phyloP scores from a whole-genome alignment of 2,113 vertebrate species.

The Scophthalmus maximus region DNA sequence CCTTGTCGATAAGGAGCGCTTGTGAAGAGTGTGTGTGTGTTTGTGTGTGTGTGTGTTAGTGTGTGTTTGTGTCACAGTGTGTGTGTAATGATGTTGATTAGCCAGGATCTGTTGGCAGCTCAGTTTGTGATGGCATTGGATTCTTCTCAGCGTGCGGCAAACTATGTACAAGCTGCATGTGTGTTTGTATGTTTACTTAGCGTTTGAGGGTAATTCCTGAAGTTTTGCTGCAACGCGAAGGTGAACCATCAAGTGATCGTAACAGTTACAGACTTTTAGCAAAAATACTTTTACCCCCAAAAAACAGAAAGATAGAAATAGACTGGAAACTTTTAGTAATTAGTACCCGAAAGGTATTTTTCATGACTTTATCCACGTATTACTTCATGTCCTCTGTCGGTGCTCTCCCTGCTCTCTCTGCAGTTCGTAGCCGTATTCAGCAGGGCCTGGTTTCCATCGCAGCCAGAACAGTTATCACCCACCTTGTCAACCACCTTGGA shows the following conservation, averaged over 20 bases:
- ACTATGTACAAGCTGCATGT: slow-evolving; percentile 54
- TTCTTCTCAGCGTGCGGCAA: slow-evolving; percentile 59
- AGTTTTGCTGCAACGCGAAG: slow-evolving; percentile 23
- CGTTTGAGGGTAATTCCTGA: slow-evolving; percentile 10
- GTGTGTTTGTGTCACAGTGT: slow-evolving; percentile 35
- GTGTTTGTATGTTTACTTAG: slow-evolving; percentile 28
- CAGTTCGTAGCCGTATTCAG: slow-evolving; percentile 95
- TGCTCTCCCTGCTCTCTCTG: slow-evolving; percentile 42
- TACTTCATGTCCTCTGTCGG: neutral
- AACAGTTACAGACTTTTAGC: neutral
- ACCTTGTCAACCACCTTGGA: slow-evolving; percentile 96
- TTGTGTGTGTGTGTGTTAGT: slow-evolving; percentile 59
- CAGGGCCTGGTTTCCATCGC: slow-evolving; percentile 97
- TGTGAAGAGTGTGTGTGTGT: slow-evolving; percentile 61
- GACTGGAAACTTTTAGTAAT: neutral
- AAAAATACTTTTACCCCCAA: neutral
- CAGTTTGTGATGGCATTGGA: slow-evolving; percentile 79
- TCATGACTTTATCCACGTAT: neutral
- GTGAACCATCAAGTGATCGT: neutral
- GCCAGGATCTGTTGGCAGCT: slow-evolving; percentile 63
- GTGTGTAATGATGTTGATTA: slow-evolving; percentile 82
- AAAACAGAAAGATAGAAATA: neutral
- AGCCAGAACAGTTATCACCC: slow-evolving; percentile 97
- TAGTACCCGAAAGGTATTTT: neutral
- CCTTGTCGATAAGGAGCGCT: slow-evolving; percentile 58